These are phyloP conservation scores for Natator depressus DNA, from an alignment of 2,113 vertebrate genomes.

Conservation along the genomic window DNA sequence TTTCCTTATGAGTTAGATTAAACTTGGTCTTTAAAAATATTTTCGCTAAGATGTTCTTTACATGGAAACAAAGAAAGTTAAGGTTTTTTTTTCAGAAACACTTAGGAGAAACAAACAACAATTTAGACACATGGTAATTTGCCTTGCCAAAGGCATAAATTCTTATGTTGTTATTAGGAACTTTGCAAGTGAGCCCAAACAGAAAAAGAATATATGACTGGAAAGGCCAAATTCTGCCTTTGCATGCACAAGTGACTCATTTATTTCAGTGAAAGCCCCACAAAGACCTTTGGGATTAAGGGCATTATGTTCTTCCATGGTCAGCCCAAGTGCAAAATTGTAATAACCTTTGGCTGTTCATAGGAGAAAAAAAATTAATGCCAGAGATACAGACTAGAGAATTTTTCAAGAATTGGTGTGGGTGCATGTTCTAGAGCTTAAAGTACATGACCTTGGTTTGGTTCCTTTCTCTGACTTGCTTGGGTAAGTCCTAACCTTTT, in stretches of 20 bases:
- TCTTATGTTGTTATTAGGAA: neutral
- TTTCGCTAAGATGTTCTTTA: neutral
- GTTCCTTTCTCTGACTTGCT: neutral
- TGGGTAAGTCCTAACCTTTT: neutral
- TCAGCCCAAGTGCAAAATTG: neutral
- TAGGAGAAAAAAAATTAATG: neutral
- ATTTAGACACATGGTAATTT: neutral
- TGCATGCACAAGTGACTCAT: neutral
- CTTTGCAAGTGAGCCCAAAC: neutral
- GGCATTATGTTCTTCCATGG: neutral
- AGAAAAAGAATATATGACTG: neutral
- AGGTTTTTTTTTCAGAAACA: neutral
- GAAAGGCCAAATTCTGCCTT: neutral
- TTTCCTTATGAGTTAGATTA: neutral
- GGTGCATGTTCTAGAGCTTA: neutral
- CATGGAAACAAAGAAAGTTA: neutral
- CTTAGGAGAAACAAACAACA: neutral
- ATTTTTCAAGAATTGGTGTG: neutral
- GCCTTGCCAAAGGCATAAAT: neutral
- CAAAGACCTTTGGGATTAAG: rapidly evolving
- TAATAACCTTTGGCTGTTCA: neutral
- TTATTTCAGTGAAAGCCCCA: neutral
- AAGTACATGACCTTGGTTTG: neutral
- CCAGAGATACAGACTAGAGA: neutral
- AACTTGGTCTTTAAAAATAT: neutral